These are phyloP conservation scores for Ascaphus truei DNA, from an alignment of 2,113 vertebrate genomes.

Conservation along the genomic window DNA sequence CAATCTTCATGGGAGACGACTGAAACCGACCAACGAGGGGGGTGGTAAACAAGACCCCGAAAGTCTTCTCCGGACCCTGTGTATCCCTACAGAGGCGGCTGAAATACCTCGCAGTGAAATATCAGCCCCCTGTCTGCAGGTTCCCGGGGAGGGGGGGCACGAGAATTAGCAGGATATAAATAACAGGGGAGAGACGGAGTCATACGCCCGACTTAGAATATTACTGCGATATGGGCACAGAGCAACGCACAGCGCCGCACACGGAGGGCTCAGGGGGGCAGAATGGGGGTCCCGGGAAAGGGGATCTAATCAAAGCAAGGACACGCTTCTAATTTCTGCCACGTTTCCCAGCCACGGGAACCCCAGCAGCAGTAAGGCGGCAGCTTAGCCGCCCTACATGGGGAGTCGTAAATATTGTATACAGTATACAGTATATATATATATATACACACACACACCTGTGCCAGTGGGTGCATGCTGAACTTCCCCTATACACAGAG, in stretches of 20 bases:
- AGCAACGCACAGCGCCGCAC: not conserved
- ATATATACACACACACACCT: too few species aligned
- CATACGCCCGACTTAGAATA: not conserved
- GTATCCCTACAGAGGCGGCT: not conserved
- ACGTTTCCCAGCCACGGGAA: too few species aligned
- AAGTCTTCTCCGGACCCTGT: not conserved
- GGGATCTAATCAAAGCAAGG: not conserved
- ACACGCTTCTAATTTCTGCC: too few species aligned
- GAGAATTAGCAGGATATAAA: constrained; percentile 9
- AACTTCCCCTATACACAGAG: too few species aligned
- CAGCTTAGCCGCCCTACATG: too few species aligned
- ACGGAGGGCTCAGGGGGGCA: not conserved
- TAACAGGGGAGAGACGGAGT: not conserved
- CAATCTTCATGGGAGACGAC: constrained; percentile 9
- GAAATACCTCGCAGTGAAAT: too few species aligned
- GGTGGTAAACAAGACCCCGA: not conserved
- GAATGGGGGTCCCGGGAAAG: not conserved
- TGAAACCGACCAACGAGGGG: not conserved
- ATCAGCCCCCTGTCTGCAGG: not conserved
- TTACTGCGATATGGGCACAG: not conserved
- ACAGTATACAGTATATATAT: too few species aligned
- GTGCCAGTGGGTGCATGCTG: too few species aligned
- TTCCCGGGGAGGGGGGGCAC: not conserved
- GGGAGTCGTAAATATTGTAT: too few species aligned
- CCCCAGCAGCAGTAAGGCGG: too few species aligned